phyloP scores from a whole-genome alignment of 2,113 vertebrate species.

The Passer domesticus region DNA sequence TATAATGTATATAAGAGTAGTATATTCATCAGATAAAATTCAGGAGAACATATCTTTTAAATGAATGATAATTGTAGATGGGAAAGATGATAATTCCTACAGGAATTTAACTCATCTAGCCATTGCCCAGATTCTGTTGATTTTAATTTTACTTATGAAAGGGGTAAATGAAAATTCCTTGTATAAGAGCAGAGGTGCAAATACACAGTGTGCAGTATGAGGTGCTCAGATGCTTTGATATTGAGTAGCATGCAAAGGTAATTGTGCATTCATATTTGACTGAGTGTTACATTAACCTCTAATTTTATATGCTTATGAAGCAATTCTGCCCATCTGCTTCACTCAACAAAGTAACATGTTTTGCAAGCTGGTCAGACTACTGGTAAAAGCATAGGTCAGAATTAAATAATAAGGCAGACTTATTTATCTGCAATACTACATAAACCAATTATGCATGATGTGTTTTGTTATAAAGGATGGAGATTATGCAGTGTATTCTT shows the following conservation, averaged over 20 bases:
- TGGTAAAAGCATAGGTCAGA: not conserved
- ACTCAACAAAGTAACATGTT: not conserved
- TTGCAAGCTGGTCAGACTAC: not conserved
- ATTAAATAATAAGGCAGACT: not conserved
- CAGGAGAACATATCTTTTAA: not conserved
- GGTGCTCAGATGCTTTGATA: not conserved
- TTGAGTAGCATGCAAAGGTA: not conserved
- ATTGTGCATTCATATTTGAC: not conserved
- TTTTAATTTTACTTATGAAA: not conserved
- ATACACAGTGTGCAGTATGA: not conserved
- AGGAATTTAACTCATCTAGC: not conserved
- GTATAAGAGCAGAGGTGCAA: not conserved
- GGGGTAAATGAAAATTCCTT: not conserved
- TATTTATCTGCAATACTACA: not conserved
- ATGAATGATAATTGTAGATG: not conserved
- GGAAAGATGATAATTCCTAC: not conserved
- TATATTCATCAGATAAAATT: not conserved
- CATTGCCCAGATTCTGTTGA: not conserved
- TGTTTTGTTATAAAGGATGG: not conserved
- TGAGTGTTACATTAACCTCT: not conserved
- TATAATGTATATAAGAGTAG: no score
- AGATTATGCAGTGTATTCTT: not conserved
- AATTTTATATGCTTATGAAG: fast-evolving
- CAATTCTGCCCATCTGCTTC: not conserved
- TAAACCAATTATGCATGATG: not conserved